Evolutionary conservation across 2,113 vertebrate genomes (phyloP), one percentile per base, ranked within the genome.

Genomic region (Alouatta palliata): DNA sequence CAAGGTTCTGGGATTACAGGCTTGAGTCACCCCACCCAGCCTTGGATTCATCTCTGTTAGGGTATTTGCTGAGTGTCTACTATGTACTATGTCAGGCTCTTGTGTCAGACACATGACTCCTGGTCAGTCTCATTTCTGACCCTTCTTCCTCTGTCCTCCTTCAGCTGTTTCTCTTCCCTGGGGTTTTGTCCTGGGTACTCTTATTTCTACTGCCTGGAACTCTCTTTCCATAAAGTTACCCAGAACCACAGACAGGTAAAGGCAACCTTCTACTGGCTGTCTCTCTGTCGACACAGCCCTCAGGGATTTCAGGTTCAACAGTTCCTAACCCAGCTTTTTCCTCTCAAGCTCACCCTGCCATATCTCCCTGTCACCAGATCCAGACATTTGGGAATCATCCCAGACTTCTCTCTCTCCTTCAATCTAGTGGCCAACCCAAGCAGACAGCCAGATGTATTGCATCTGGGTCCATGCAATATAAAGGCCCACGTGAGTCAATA

Each of bases 381-480:
- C 40, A 95, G 92, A 93, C 83, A 45, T 92, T 68, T 95, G 96
- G 94, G 95, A 93, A 70, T 77, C 49, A 47, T 94, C 71, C 92
- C 92, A 87, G 84, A 83, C 75, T 79, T 89, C 1, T 14, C 43
- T 77, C 47, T 87, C 52, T n/a, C 84, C 30, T 77, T 93, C 43
- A 87, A 16, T 56, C 64, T 58, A 47, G 83, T 37, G 90, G 95
- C 94, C 56, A 81, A 30, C n/a, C 43, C 54, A 76, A 87, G 66
- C 92, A 30, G 49, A 81, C 89, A 27, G 64, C 94, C 54, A 54
- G 70, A 93, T 93, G 88, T 58, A 9, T 83, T 37, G 30, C 43
- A 47, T 94, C 94, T 87, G 89, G 58, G 66, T 20, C 64, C 40
- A 12, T 14, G 25, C 27, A 52, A 13, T 49, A 40, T 40, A 40